Evolutionary conservation across 2,888 invertebrate genomes (phyloP), one percentile per base, ranked within the genome.

Genomic region (Caenorhabditis sulstoni): DNA sequence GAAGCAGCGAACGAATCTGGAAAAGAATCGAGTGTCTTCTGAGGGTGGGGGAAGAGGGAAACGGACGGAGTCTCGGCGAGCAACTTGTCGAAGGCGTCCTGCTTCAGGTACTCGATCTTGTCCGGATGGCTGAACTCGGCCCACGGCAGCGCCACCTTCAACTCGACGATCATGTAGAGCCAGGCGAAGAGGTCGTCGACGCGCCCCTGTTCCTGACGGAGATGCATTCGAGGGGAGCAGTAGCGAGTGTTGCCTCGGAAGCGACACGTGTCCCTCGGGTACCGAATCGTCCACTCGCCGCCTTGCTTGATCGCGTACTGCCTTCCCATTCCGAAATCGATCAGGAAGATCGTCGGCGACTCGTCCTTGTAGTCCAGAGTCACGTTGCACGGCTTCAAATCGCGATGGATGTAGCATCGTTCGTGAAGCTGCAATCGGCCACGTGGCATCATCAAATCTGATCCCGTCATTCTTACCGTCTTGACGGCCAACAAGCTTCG

Each of bases 301-400:
- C 57, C 50, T 7, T 9, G 1, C 1, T 45, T 14, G 53, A 65
- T 57, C 9, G 74, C 74, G 22, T 20, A 79, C 23, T 64, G 62
- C 45, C 79, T 9, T 0, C 65, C 73, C 79, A 79, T 79, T 52
- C 79, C 79, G 22, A 79, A 79, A 44, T 79, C 79, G n/a, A 79
- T 67, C 20, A 79, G 23, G 41, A 23, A 79, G 7, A 79, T 73
- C 3, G 58, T 16, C 12, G 62, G 62, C 1, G 74, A 68, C 14
- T 74, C 67, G 22, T 65, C 61, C 3, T 61, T 44, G 55, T 66
- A 59, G 45, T 80, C 68, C 20, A 77, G 35, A 0, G 78, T 59
- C 16, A 81, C 67, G n/a, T 81, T 81, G 52, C 78, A 78, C 12
- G 81, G 81, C 23, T 81, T 81, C 47, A 81, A 22, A 18, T 81